Conservation (phyloP, 2,888 invertebrate species). For the Agrotis clavis region DNA sequence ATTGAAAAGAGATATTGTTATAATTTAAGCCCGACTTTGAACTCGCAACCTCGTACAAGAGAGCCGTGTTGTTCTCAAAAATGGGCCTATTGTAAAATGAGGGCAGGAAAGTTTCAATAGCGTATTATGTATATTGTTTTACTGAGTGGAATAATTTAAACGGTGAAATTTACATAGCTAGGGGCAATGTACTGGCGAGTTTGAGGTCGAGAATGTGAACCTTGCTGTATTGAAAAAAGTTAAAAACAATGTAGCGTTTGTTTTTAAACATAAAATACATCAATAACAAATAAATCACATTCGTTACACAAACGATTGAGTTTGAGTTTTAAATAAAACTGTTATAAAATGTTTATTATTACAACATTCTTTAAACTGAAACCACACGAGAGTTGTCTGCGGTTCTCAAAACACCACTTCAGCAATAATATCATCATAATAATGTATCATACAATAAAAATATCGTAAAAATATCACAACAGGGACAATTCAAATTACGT, state of each 20-base stretch:
- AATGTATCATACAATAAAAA: no score
- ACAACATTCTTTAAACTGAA: background rate
- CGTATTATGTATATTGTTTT: background rate
- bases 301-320: background rate
- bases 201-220: background rate
- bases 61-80: no score
- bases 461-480: no score
- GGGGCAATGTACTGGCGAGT: background rate
- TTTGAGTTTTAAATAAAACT: background rate
- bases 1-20: no score
- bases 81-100: background rate
- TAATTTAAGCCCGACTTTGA: no score
- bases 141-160: conserved; percentile 24
- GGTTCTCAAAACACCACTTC: no score
- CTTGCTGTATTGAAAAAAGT: background rate
- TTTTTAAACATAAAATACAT: background rate
- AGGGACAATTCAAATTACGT: no score
- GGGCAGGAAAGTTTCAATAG: background rate
- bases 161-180: conserved; percentile 11
- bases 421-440: no score
- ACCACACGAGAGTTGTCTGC: background rate
- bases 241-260: background rate
- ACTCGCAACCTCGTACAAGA: no score
- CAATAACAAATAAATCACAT: background rate
- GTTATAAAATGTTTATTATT: background rate